Percentiles rank a stretch among this genome's conserved stretches.
phyloP scores from a whole-genome alignment of 2,113 vertebrate species.

The Sinocyclocheilus rhinocerous region DNA sequence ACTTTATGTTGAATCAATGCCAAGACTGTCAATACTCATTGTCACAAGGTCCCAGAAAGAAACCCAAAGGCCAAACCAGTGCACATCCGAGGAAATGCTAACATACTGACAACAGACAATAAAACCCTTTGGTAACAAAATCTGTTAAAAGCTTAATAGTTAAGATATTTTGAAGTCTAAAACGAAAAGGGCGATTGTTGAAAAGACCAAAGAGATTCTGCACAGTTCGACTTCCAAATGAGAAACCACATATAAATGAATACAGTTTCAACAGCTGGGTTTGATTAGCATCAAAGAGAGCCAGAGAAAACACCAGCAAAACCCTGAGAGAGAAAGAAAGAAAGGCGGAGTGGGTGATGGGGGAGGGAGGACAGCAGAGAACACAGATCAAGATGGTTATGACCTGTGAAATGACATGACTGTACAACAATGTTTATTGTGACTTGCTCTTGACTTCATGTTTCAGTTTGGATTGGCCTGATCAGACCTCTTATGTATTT shows the following conservation, averaged over 20 bases:
- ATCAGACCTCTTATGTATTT: neutral
- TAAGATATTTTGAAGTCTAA: neutral
- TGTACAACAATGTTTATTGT: neutral
- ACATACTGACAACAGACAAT: slow-evolving; percentile 3
- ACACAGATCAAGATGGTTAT: slow-evolving; percentile 8
- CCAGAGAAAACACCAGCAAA: slow-evolving; percentile 60
- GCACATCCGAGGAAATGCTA: neutral
- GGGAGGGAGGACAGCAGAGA: neutral
- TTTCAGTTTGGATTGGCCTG: neutral
- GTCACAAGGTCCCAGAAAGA: neutral
- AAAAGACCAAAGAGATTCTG: slow-evolving; percentile 36
- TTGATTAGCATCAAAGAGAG: slow-evolving; percentile 66
- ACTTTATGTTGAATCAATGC: slow-evolving; percentile 1
- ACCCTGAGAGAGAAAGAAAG: slow-evolving; percentile 53
- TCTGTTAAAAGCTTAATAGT: slow-evolving; percentile 1
- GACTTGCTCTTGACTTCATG: neutral
- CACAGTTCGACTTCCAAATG: slow-evolving; percentile 43
- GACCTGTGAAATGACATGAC: slow-evolving; percentile 2
- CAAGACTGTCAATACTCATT: neutral
- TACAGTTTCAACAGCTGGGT: slow-evolving; percentile 65
- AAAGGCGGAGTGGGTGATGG: neutral
- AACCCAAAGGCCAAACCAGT: neutral
- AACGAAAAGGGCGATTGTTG: neutral
- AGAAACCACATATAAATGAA: slow-evolving; percentile 66
- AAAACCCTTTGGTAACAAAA: neutral